These are phyloP conservation scores for Portunus trituberculatus DNA, from an alignment of 1,140 invertebrate genomes.

Conservation along the genomic window DNA sequence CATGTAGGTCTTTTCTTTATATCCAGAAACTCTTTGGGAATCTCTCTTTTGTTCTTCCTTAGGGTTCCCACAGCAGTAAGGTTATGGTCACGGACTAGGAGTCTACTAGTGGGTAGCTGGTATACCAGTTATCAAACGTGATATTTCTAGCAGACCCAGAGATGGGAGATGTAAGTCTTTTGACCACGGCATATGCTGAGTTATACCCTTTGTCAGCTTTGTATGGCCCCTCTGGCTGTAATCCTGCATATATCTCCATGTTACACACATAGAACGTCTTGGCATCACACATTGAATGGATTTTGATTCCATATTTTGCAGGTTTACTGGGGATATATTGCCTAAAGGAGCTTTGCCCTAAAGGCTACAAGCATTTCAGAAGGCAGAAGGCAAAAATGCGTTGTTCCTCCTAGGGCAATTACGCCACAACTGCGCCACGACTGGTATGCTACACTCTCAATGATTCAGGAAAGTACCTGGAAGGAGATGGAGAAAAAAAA, in stretches of 20 bases:
- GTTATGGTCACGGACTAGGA: slow-evolving; percentile 40
- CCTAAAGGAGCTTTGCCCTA: slow-evolving; percentile 76
- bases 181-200: slow-evolving; percentile 55
- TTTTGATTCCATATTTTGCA: no score
- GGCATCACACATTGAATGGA: slow-evolving; percentile 73
- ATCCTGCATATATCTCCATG: background rate
- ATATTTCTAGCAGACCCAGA: slow-evolving; percentile 67
- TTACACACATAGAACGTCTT: slow-evolving; percentile 73
- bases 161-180: slow-evolving; percentile 52
- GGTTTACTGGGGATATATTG: no score
- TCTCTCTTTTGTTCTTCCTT: slow-evolving; percentile 69
- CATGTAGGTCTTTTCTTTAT: slow-evolving; percentile 59
- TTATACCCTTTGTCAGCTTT: slow-evolving; percentile 33
- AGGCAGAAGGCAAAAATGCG: no score
- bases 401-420: no score
- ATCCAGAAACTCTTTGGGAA: slow-evolving; percentile 70
- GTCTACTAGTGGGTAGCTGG: no score
- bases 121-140: slow-evolving; percentile 54
- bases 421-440: no score
- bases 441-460: no score
- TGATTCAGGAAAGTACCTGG: no score
- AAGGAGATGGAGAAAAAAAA: no score
- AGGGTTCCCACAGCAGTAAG: slow-evolving; percentile 76
- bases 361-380: slow-evolving; percentile 78
- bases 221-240: slow-evolving; percentile 60